Conservation (phyloP, 2,888 invertebrate species). For the Osmoderma eremita region DNA sequence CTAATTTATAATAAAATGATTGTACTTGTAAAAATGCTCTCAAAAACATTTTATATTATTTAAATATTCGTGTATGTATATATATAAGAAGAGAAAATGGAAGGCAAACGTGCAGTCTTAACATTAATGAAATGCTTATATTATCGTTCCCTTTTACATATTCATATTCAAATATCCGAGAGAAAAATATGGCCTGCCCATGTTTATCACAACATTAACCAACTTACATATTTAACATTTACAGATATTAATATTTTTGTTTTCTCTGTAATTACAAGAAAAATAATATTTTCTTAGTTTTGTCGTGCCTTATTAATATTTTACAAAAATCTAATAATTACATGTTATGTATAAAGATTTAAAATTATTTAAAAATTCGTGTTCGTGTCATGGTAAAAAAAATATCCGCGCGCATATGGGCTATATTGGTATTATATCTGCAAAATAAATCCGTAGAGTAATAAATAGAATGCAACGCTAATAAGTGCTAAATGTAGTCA, state of each 20-base stretch:
- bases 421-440: not conserved
- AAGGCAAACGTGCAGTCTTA: slow-evolving; percentile 62
- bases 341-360: slow-evolving; percentile 5
- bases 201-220: slow-evolving; percentile 14
- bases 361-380: slow-evolving; percentile 11
- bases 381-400: not conserved
- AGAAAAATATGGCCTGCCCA: slow-evolving; percentile 18
- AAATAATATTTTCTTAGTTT: slow-evolving; percentile 19
- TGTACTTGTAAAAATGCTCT: slow-evolving; percentile 47
- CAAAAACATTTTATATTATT: slow-evolving; percentile 38
- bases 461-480: no score
- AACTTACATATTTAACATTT: slow-evolving; percentile 17
- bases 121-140: slow-evolving; percentile 43
- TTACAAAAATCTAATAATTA: slow-evolving; percentile 1
- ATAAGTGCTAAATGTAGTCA: no score
- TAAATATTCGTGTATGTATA: slow-evolving; percentile 48
- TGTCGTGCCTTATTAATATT: not conserved
- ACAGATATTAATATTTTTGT: slow-evolving; percentile 12
- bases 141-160: slow-evolving; percentile 1
- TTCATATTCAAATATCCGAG: slow-evolving; percentile 10
- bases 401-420: not conserved
- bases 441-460: no score
- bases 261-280: slow-evolving; percentile 13
- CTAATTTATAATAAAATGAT: slow-evolving; percentile 46
- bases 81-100: slow-evolving; percentile 54